Percentiles rank a stretch among this genome's conserved stretches.
Evolutionary conservation across 2,113 vertebrate genomes (phyloP).

Genomic region (Malurus elegans): DNA sequence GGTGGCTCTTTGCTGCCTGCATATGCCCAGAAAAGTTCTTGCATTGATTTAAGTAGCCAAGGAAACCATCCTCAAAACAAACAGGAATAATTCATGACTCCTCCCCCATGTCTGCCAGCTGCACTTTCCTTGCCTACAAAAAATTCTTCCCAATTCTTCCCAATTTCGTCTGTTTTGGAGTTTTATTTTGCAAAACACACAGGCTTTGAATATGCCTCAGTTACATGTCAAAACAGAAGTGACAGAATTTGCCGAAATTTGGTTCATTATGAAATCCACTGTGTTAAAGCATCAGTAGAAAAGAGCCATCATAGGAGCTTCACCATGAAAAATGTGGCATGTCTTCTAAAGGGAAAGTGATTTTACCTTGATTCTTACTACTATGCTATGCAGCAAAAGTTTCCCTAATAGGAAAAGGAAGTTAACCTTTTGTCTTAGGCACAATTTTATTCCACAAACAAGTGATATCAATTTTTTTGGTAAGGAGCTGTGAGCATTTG

Average conservation of each 20-base stretch:
- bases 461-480: neutral
- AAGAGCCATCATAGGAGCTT: neutral
- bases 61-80: conserved; percentile 18
- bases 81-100: neutral
- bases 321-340: neutral
- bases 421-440: neutral
- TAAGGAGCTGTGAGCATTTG: neutral
- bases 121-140: neutral
- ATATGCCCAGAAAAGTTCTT: neutral
- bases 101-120: neutral
- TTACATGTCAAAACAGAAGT: neutral
- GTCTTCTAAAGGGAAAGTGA: neutral
- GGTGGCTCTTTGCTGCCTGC: neutral
- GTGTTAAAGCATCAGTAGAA: neutral
- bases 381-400: neutral
- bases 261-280: neutral
- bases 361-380: neutral
- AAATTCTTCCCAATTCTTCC: neutral
- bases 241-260: neutral
- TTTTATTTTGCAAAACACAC: neutral
- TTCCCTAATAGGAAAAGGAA: neutral
- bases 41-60: neutral
- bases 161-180: neutral
- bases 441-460: neutral
- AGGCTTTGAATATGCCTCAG: neutral